These are phyloP conservation scores for Callipepla californica DNA, from an alignment of 2,113 vertebrate genomes.

Conservation along the genomic window DNA sequence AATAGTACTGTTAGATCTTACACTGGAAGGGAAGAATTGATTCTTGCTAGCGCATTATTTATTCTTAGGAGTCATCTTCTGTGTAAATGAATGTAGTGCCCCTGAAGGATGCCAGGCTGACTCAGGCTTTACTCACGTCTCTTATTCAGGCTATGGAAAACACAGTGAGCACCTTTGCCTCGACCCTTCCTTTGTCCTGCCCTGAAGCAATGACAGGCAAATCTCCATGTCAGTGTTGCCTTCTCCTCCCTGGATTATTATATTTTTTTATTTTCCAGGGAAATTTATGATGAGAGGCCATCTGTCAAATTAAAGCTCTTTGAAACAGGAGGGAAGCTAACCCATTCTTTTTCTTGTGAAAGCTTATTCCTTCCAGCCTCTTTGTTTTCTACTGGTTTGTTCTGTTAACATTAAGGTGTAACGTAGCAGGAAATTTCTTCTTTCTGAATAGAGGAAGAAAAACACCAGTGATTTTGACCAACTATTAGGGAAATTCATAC, in stretches of 20 bases:
- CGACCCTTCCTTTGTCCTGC: not conserved
- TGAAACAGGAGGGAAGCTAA: not conserved
- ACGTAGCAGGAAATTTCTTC: not conserved
- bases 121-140: not conserved
- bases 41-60: not conserved
- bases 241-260: not conserved
- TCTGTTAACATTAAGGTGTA: not conserved
- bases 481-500: not conserved
- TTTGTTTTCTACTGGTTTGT: not conserved
- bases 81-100: not conserved
- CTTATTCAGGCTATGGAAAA: not conserved
- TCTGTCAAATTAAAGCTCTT: not conserved
- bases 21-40: not conserved
- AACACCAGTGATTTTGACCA: not conserved
- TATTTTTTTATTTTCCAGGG: not conserved
- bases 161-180: not conserved
- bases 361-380: not conserved
- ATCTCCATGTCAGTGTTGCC: not conserved
- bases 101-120: not conserved
- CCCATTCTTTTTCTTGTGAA: not conserved
- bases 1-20: not conserved
- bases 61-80: not conserved
- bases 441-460: not conserved
- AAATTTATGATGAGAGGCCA: not conserved
- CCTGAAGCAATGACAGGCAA: not conserved